Base-by-base conservation (phyloP, 2,113 vertebrate species). In the Gobiocypris rarus region DNA sequence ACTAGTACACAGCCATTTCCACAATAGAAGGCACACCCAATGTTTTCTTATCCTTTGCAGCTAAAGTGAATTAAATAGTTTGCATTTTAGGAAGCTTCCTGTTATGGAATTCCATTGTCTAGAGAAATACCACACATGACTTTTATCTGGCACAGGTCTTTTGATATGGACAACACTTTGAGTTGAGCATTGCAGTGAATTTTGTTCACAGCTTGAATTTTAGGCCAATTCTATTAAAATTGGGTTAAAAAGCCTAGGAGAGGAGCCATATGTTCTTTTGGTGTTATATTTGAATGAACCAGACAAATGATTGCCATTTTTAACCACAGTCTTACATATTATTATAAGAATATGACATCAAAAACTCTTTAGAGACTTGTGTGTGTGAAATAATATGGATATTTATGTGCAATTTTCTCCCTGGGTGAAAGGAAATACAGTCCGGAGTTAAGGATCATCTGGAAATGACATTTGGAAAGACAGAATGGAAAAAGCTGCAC, bases 401-500 rank as follows among this genome's bases (percentile, higher is more conserved):
- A 45, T 76, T 41, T 67, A 26, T 52, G 77, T 80, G 83, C 74
- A 85, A 76, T 87, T 85, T 85, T 50, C 58, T 81, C 65, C n/a
- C 28, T 86, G 74, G 3, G 76, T 59, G 76, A 88, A 88, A 74
- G 31, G 79, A 86, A 89, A 88, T 88, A 19, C 50, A 90, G 86
- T 90, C 81, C 43, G 45, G 78, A 78, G 80, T 88, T 76, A 89
- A 86, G 87, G 80, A 88, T 90, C 89, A 91, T 92, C 91, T 92
- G 90, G 89, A 93, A 92, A 92, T 89, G 54, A 87, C 89, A 92
- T 93, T 91, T 89, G 54, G 71, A 82, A 73, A 88, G 85, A 89
- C 22, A 1, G 26, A 54, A 50, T 87, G 45, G 22, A 59, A 86
- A 38, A 63, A 45, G 43, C 65, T 82, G 26, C 61, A 82, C 22